A percentile compares a stretch with the other conserved stretches of the same genome.
These are phyloP conservation scores for Pentamera pediparva DNA, from an alignment of 53 echinoderm and acorn worm species.

Conservation along the genomic window DNA sequence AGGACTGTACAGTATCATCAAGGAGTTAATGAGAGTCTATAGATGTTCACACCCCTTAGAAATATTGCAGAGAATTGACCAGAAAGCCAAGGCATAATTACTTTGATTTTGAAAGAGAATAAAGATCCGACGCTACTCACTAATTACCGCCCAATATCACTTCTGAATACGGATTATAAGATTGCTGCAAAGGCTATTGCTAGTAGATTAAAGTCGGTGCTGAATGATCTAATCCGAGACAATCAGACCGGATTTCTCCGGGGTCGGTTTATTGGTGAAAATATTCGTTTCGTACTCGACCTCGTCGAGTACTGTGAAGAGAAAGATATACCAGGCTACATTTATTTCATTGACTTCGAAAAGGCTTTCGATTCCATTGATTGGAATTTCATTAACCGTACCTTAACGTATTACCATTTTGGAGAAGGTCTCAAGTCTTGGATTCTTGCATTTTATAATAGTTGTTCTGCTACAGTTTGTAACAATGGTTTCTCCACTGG, in stretches of 20 bases:
- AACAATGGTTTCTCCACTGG: conserved; percentile 38
- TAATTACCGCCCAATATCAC: conserved; percentile 51
- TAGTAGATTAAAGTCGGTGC: conserved; percentile 29
- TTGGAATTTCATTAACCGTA: conserved; percentile 22
- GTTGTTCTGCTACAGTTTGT: conserved; percentile 12
- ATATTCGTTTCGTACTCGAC: conserved; percentile 23
- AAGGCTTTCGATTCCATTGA: conserved; percentile 5
- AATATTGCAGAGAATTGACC: no score
- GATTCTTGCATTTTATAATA: conserved; percentile 17
- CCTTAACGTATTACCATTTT: conserved; percentile 24
- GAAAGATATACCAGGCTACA: conserved; percentile 5
- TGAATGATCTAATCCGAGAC: conserved; percentile 28
- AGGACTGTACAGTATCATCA: no score
- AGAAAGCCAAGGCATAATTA: no score
- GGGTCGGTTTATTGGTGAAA: conserved; percentile 30
- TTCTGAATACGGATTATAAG: conserved; percentile 57
- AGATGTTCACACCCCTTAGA: no score
- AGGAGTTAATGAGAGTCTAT: no score
- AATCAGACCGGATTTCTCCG: conserved; percentile 48
- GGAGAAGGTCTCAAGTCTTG: conserved; percentile 5
- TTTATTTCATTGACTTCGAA: conserved; percentile 10
- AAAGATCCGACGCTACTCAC: conserved; percentile 36
- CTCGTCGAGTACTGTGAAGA: conserved; percentile 11
- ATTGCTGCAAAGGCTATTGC: conserved; percentile 40
- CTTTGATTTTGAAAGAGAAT: no score